Evolutionary conservation across 53 echinoderm and acorn worm genomes (phyloP).

Genomic region (Paracentrotus lividus): DNA sequence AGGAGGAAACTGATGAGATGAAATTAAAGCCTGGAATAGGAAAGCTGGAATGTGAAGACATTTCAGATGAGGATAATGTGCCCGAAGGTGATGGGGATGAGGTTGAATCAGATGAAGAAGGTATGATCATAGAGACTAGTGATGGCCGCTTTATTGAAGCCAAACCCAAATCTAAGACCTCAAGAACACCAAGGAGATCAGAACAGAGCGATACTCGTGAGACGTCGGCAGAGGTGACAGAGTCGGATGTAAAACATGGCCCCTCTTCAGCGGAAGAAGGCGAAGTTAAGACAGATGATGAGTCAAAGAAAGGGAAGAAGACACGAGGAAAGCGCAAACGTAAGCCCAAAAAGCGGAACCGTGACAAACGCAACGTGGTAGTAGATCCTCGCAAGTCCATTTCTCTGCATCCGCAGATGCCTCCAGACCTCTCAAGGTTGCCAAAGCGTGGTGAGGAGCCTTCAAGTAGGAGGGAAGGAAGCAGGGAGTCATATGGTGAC

Average conservation of each 20-base stretch:
- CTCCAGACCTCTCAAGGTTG: neutral
- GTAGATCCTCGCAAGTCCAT: constrained; percentile 82
- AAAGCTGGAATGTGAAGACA: constrained; percentile 58
- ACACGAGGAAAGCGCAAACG: constrained; percentile 72
- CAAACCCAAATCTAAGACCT: neutral
- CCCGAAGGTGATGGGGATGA: constrained; percentile 43
- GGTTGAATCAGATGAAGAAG: constrained; percentile 42
- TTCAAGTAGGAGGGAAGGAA: constrained; percentile 59
- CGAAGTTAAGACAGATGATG: constrained; percentile 87
- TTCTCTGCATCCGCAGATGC: constrained; percentile 70
- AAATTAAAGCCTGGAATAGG: neutral
- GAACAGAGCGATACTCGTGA: neutral
- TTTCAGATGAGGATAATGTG: constrained; percentile 56
- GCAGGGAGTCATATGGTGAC: constrained; percentile 70
- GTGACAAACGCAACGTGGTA: constrained; percentile 87
- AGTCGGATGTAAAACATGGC: constrained; percentile 54
- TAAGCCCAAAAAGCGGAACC: constrained; percentile 72
- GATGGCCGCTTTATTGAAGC: neutral
- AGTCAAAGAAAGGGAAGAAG: constrained; percentile 70
- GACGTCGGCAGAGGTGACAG: neutral
- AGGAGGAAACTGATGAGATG: constrained; percentile 46
- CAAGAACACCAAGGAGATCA: neutral
- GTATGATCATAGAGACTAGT: constrained; percentile 52
- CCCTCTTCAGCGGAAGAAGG: constrained; percentile 88
- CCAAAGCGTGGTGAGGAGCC: constrained; percentile 63